phyloP scores from a whole-genome alignment of 2,888 invertebrate species.

The Troides helena region DNA sequence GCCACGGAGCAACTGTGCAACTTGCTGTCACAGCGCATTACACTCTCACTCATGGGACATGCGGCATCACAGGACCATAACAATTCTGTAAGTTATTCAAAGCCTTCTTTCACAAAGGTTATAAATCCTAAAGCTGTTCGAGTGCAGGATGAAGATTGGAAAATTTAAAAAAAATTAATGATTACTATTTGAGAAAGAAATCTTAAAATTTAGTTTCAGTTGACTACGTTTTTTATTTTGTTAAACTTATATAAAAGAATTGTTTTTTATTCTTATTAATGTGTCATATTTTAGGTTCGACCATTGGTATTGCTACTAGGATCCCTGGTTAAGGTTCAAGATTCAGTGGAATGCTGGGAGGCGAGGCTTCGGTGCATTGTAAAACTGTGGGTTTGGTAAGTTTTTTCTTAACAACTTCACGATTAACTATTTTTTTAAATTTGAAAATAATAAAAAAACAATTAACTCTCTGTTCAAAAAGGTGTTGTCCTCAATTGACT shows the following conservation, averaged over 20 bases:
- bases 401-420: background rate
- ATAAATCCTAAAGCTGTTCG: no score
- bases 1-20: conserved; percentile 92
- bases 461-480: conserved; percentile 33
- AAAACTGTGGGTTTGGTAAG: conserved; percentile 86
- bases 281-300: conserved; percentile 78
- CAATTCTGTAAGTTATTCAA: conserved; percentile 60
- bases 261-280: background rate
- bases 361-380: conserved; percentile 93
- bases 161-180: background rate
- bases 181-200: no score
- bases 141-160: no score
- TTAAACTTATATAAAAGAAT: background rate
- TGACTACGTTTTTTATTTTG: background rate
- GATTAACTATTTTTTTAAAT: background rate
- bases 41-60: conserved; percentile 88
- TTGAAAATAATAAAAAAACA: background rate
- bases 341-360: conserved; percentile 93
- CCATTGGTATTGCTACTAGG: conserved; percentile 94
- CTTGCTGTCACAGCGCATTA: conserved; percentile 90
- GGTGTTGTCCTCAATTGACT: conserved; percentile 75
- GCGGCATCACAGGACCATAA: conserved; percentile 82
- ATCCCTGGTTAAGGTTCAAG: conserved; percentile 93
- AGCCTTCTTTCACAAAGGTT: no score
- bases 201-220: background rate